Percentiles rank a stretch among this genome's conserved stretches.
Evolutionary conservation across 1,140 invertebrate species (phyloP).

Genomic region (Polyergus mexicanus): DNA sequence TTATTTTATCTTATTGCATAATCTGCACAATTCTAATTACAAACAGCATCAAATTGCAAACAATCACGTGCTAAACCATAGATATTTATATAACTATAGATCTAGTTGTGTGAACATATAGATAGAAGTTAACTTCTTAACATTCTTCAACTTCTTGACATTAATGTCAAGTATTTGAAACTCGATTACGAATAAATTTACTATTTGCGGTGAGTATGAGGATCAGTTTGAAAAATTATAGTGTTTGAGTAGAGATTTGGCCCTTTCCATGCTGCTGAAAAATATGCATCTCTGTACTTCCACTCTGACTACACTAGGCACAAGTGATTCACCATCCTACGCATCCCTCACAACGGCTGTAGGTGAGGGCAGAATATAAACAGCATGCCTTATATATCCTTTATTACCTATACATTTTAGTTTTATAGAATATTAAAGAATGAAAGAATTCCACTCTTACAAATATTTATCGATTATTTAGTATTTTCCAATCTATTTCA

Average conservation of each 20-base stretch:
- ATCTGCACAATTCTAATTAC: slow-evolving; percentile 16
- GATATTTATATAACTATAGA: not conserved
- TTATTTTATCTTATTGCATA: slow-evolving; percentile 39
- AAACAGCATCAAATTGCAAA: not conserved
- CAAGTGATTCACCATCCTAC: slow-evolving; percentile 85
- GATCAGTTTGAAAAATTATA: slow-evolving; percentile 76
- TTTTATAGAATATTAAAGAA: slow-evolving; percentile 31
- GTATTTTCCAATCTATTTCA: slow-evolving; percentile 1
- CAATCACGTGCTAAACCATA: slow-evolving; percentile 6
- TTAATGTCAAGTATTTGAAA: slow-evolving; percentile 15
- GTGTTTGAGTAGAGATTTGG: slow-evolving; percentile 78
- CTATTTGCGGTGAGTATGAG: slow-evolving; percentile 68
- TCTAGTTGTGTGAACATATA: not conserved
- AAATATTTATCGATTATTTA: not conserved
- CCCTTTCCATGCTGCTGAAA: slow-evolving; percentile 80
- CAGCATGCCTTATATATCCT: slow-evolving; percentile 77
- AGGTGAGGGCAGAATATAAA: slow-evolving; percentile 84
- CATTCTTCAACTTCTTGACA: no score
- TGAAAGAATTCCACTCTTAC: slow-evolving; percentile 38
- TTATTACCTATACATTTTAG: slow-evolving; percentile 46
- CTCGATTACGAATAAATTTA: slow-evolving; percentile 55
- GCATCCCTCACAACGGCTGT: slow-evolving; percentile 85
- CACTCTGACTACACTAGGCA: slow-evolving; percentile 84
- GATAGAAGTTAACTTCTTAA: no score
- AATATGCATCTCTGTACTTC: slow-evolving; percentile 81